phyloP scores from a whole-genome alignment of 2,888 invertebrate species.

The Geophilus truncorum region DNA sequence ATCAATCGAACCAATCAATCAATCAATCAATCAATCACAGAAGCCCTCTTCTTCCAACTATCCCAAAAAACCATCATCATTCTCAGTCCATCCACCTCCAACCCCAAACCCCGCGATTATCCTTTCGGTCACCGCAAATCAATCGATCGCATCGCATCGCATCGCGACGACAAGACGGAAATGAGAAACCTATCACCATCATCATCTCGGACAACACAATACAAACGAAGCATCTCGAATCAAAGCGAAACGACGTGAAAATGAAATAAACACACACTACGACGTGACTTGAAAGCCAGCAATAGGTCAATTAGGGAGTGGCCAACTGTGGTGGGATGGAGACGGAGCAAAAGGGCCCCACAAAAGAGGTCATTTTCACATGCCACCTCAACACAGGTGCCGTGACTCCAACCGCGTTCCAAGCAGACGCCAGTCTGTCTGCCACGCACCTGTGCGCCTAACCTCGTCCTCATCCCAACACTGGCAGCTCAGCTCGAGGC shows the following conservation, averaged over 20 bases:
- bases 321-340: neutral
- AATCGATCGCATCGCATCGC: no score
- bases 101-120: no score
- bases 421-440: slow-evolving; percentile 32
- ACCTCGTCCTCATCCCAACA: slow-evolving; percentile 1
- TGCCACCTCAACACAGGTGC: neutral
- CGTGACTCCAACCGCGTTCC: neutral
- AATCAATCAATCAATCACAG: no score
- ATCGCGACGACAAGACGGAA: neutral
- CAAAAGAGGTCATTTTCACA: neutral
- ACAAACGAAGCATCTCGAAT: no score
- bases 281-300: neutral
- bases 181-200: no score
- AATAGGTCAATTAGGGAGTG: neutral
- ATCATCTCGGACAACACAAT: no score
- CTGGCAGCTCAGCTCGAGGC: neutral
- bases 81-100: no score
- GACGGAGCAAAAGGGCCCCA: neutral
- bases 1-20: no score
- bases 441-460: slow-evolving; percentile 28
- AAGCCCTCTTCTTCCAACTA: no score
- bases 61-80: no score
- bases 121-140: no score
- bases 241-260: neutral
- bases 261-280: neutral